phyloP scores from a whole-genome alignment of 2,113 vertebrate genomes.

The Sebastes schlegelii region DNA sequence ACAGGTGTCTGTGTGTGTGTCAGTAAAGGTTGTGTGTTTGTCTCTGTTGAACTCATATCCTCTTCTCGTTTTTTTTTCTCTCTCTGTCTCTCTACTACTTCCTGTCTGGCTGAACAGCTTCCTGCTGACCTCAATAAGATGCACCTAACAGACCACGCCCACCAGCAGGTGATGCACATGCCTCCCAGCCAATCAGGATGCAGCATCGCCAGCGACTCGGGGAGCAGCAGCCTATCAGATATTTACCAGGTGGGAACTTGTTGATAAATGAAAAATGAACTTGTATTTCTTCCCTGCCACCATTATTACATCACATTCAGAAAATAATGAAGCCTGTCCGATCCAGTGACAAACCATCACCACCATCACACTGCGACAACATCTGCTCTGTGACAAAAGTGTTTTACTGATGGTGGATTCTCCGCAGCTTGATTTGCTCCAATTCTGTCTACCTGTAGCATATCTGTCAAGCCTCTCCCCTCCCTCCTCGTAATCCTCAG shows the following conservation, averaged over 20 bases:
- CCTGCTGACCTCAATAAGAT: slow-evolving; percentile 97
- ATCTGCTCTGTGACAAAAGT: slow-evolving; percentile 5
- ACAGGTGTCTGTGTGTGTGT: not conserved
- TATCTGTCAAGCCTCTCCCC: slow-evolving; percentile 21
- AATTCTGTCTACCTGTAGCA: slow-evolving; percentile 11
- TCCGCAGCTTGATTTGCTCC: not conserved
- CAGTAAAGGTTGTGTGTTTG: slow-evolving; percentile 5
- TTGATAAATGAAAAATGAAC: too few relatives aligned
- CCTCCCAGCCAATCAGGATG: slow-evolving; percentile 96
- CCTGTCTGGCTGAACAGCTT: slow-evolving; percentile 86
- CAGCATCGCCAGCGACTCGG: slow-evolving; percentile 97
- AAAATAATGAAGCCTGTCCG: not conserved
- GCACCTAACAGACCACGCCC: slow-evolving; percentile 94
- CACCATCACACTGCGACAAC: not conserved
- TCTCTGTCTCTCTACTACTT: slow-evolving; percentile 22
- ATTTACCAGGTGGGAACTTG: slow-evolving; percentile 91
- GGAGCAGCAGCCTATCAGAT: slow-evolving; percentile 98
- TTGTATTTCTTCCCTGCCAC: not conserved
- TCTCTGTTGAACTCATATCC: slow-evolving; percentile 41
- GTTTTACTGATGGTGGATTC: slow-evolving; percentile 1
- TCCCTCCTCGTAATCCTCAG: slow-evolving; percentile 5
- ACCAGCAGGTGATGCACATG: slow-evolving; percentile 92
- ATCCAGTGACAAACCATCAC: not conserved
- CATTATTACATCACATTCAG: not conserved
- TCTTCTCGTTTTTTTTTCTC: slow-evolving; percentile 16